Evolutionary conservation across 1,140 invertebrate genomes (phyloP).

Genomic region (Coptotermes formosanus): DNA sequence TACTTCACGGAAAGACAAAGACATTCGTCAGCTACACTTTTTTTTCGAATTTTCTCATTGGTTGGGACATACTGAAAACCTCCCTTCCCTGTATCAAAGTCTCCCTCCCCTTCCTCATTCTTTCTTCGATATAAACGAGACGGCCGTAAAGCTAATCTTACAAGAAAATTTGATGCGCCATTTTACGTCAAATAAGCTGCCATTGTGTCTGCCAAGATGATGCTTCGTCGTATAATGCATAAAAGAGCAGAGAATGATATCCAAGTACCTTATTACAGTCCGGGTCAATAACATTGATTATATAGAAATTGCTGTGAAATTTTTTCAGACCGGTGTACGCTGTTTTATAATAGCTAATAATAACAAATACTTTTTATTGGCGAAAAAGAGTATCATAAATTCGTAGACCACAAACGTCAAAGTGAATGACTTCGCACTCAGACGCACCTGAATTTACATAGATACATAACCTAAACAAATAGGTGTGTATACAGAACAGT

Average conservation of each 20-base stretch:
- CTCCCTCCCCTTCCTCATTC: slow-evolving; percentile 18
- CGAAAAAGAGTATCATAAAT: too few species aligned
- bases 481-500: too few species aligned
- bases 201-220: slow-evolving; percentile 31
- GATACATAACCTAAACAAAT: too few species aligned
- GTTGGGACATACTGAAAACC: slow-evolving; percentile 19
- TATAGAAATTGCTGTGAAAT: neutral
- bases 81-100: neutral
- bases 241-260: neutral
- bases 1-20: neutral
- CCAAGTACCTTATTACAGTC: neutral
- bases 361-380: too few species aligned
- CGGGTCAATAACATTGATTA: neutral
- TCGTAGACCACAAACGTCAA: too few species aligned
- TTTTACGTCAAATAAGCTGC: slow-evolving; percentile 36
- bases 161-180: slow-evolving; percentile 36
- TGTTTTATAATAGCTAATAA: too few species aligned
- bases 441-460: too few species aligned
- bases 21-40: neutral
- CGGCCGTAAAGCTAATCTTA: slow-evolving; percentile 34
- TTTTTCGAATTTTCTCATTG: slow-evolving; percentile 22
- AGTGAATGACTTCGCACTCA: too few species aligned
- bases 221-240: slow-evolving; percentile 18
- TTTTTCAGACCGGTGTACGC: too few species aligned
- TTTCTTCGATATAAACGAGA: slow-evolving; percentile 24